These are phyloP conservation scores for Cliona cf. orientalis DNA, from an alignment of 37 sponge, comb jelly and placozoan genomes.

Conservation along the genomic window DNA sequence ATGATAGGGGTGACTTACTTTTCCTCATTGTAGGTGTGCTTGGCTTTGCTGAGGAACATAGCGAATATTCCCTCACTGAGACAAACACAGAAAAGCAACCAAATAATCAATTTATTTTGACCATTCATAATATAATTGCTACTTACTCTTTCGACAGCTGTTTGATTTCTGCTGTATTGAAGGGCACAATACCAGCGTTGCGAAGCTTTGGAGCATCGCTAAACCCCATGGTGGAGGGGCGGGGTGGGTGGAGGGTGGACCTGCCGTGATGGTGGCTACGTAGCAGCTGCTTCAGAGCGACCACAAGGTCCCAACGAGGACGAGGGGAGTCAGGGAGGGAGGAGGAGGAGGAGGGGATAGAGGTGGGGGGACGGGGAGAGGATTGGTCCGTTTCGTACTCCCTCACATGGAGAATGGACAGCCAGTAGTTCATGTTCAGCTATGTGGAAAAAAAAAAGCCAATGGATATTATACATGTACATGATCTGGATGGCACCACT, in stretches of 20 bases:
- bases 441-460: slow-evolving; percentile 1
- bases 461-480: neutral
- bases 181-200: slow-evolving; percentile 51
- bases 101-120: too few relatives aligned
- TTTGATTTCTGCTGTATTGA: slow-evolving; percentile 42
- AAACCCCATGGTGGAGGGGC: slow-evolving; percentile 40
- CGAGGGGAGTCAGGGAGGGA: slow-evolving; percentile 45
- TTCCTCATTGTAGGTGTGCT: slow-evolving; percentile 52
- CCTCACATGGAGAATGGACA: slow-evolving; percentile 43
- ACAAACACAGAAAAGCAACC: too few relatives aligned
- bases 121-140: too few relatives aligned
- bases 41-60: slow-evolving; percentile 46
- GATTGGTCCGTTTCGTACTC: slow-evolving; percentile 22
- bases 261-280: slow-evolving; percentile 29
- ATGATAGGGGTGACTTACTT: slow-evolving; percentile 18
- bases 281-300: slow-evolving; percentile 69
- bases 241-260: slow-evolving; percentile 26
- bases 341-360: neutral
- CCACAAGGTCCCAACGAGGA: slow-evolving; percentile 66
- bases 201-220: slow-evolving; percentile 30
- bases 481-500: too few relatives aligned
- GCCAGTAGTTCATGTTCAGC: slow-evolving; percentile 48
- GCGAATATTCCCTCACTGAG: slow-evolving; percentile 38
- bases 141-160: slow-evolving; percentile 24
- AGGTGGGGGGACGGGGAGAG: too few relatives aligned